Percentiles rank a stretch among this genome's conserved stretches.
These are phyloP conservation scores for Hippolais icterina DNA, from an alignment of 2,113 vertebrate species.

Conservation along the genomic window DNA sequence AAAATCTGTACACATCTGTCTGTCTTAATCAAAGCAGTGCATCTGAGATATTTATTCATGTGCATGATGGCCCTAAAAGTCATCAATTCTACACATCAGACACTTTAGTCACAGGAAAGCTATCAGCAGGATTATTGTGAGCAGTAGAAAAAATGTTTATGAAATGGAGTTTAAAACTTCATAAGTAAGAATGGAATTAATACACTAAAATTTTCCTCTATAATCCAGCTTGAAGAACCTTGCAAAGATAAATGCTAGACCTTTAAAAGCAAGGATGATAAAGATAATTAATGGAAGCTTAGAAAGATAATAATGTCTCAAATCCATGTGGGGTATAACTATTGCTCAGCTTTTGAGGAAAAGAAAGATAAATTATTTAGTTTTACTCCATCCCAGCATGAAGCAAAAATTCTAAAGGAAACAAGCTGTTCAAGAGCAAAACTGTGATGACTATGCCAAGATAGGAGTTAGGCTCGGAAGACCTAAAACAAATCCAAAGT, in stretches of 20 bases:
- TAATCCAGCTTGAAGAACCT: slow-evolving; percentile 39
- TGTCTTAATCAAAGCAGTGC: not conserved
- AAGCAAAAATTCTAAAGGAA: slow-evolving; percentile 52
- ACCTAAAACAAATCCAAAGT: slow-evolving; percentile 17
- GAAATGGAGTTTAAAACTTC: slow-evolving; percentile 27
- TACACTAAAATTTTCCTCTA: not conserved
- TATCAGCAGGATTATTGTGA: not conserved
- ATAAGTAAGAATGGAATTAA: slow-evolving; percentile 14
- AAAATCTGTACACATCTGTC: not conserved
- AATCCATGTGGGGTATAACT: slow-evolving; percentile 45
- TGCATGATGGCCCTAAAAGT: not conserved
- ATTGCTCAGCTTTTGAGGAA: slow-evolving; percentile 55
- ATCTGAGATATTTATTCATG: not conserved
- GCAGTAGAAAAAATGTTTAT: not conserved
- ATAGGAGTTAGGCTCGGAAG: slow-evolving; percentile 5
- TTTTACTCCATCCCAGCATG: slow-evolving; percentile 37
- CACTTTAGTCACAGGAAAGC: not conserved
- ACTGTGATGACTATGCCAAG: slow-evolving; percentile 34
- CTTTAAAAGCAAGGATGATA: slow-evolving; percentile 57
- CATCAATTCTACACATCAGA: not conserved
- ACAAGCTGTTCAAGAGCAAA: slow-evolving; percentile 61
- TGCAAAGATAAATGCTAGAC: slow-evolving; percentile 43
- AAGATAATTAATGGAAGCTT: slow-evolving; percentile 61
- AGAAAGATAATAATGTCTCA: slow-evolving; percentile 53
- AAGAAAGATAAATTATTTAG: slow-evolving; percentile 60